These are phyloP conservation scores for Enteromius mattozi DNA, from an alignment of 2,797 vertebrate species.

Conservation along the genomic window DNA sequence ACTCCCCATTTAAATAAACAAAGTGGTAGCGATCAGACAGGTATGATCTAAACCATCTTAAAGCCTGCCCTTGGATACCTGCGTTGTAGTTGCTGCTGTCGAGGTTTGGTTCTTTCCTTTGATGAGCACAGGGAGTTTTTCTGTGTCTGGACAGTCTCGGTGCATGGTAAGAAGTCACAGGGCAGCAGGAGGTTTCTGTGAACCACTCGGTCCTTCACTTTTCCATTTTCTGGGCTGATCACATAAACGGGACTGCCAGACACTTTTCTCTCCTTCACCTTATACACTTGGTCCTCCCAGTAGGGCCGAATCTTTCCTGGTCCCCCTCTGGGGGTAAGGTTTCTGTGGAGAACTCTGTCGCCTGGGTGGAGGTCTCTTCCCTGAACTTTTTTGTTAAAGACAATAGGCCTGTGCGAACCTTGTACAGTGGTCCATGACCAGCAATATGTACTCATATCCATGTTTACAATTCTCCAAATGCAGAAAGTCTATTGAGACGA, in stretches of 20 bases:
- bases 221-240: constrained; percentile 37
- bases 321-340: constrained; percentile 19
- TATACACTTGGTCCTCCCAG: constrained; percentile 31
- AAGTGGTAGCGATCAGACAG: too few species aligned
- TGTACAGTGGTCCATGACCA: background rate
- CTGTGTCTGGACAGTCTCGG: background rate
- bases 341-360: constrained; percentile 12
- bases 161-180: constrained; percentile 22
- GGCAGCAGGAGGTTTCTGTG: constrained; percentile 44
- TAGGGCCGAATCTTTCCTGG: constrained; percentile 16
- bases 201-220: constrained; percentile 30
- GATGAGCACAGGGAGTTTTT: background rate
- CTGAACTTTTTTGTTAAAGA: too few species aligned
- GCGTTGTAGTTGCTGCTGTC: too few species aligned
- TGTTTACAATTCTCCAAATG: background rate
- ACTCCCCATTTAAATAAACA: too few species aligned
- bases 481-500: background rate
- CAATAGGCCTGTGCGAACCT: too few species aligned
- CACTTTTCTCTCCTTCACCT: constrained; percentile 31
- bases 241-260: constrained; percentile 39
- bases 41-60: too few species aligned
- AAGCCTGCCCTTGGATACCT: too few species aligned
- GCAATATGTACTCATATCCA: background rate
- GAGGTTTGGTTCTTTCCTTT: background rate
- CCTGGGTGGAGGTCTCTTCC: constrained; percentile 13